Evolutionary conservation across 2,113 vertebrate genomes (phyloP), one percentile per base, ranked within the genome.

Genomic region (Epinephelus lanceolatus): DNA sequence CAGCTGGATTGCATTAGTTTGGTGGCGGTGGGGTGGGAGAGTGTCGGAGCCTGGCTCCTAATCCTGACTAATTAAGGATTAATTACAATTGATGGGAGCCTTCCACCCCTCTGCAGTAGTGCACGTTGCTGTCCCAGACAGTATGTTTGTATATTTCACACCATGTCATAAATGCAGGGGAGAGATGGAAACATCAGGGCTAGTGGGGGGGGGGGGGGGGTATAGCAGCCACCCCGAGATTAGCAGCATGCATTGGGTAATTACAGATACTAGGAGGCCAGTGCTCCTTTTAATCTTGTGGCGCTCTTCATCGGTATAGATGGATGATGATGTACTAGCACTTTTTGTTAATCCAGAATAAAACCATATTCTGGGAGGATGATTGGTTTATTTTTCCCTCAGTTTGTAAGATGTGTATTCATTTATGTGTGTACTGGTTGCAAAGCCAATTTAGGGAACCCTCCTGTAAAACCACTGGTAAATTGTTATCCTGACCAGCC

Each of bases 1-100:
- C 94, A 91, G 92, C 90, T 94, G 94, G 93, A 92, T 94, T 91
- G 92, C 90, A 84, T 92, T 92, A 90, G 91, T 86, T 91, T 88
- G 86, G 91, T 92, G 89, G 88, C 56, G 60, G 81, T 88, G 86
- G 88, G 91, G 85, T 85, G 89, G 86, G 89, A 86, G 93, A 89
- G 67, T 92, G 87, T 90, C 75, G 25, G 80, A 93, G 89, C 90
- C 89, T 83, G 66, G 79, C 91, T 93, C 87, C 89, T 96, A 96
- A 95, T 96, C 94, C 93, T 91, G 93, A 95, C 94, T 96, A 96
- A 96, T 95, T 95, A 96, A 93, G 94, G 92, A 95, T 95, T 96
- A 95, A 96, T 96, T 95, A 94, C 93, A 95, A 94, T 94, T 94
- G 95, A 96, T 96, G 94, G 93, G 93, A 91, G 92, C 90, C 93